Evolutionary conservation across 1,140 invertebrate genomes (phyloP), one percentile per base, ranked within the genome.

Genomic region (Drosophila carrolli): DNA sequence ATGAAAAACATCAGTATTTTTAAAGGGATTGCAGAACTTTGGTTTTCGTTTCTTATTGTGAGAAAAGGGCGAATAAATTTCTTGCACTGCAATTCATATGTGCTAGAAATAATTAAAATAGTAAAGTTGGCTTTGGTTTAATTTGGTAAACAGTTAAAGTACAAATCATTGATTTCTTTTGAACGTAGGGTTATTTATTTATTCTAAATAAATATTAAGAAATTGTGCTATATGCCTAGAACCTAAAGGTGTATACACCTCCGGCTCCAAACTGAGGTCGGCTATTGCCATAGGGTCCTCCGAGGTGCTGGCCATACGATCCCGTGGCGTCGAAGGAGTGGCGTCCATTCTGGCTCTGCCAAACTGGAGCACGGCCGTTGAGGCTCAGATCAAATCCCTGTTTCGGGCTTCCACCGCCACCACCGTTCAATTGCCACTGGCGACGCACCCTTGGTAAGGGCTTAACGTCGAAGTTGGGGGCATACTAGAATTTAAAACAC

Each of bases 271-370:
- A 90, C 44, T 91, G 75, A 5, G 91, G 84, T 8, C 63, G 74
- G 40, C 90, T 90, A 44, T 84, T 92, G 46, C 91, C 91, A 60
- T 88, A 92, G 14, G 78, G 91, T 46, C 91, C 91, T 11, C 90
- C 88, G 23, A 92, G 47, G 51, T 92, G 90, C 56, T 92, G 91
- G 5, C 60, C 71, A 46, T 91, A 92, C 23, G 72, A 68, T 5
- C 76, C 91, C 4, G 77, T 86, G 7, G 63, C 90, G 53, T 91
- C 85, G 1, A 92, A 14, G 6, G 74, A 78, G 44, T 91, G 88
- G 19, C 90, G 67, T 19, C 88, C 91, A 60, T 92, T 92, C 5
- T 44, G n/a, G 40, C 91, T 92, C 38, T 79, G 70, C 91, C 91
- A 92, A 9, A 92, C 62, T 0, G 84, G 84, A 0, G 72, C 79